These are phyloP conservation scores for Cydia fagiglandana DNA, from an alignment of 1,140 invertebrate genomes.

Conservation along the genomic window DNA sequence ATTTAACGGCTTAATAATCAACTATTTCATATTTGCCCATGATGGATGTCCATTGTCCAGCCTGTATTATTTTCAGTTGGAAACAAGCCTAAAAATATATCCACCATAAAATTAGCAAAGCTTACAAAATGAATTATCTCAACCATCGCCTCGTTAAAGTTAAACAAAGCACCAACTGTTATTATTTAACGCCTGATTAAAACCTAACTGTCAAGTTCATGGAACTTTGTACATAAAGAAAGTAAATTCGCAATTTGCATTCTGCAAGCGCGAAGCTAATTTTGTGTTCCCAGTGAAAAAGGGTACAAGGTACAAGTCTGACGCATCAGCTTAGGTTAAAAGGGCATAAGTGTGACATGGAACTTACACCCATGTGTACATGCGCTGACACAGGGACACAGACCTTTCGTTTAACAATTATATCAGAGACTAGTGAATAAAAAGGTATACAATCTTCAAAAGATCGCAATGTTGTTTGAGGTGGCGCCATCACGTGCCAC, in stretches of 20 bases:
- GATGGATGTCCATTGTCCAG: no score
- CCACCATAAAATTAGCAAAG: not conserved
- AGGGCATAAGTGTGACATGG: no score
- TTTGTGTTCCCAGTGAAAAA: not conserved
- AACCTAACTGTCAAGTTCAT: constrained; percentile 10
- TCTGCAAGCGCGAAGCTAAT: not conserved
- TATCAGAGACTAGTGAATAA: not conserved
- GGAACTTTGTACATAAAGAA: not conserved
- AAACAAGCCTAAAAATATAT: not conserved
- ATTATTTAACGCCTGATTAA: constrained; percentile 11
- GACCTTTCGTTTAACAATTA: not conserved
- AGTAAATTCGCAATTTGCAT: constrained; percentile 12
- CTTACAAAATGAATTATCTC: not conserved
- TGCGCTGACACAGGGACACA: no score
- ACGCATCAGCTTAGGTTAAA: no score
- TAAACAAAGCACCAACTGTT: not conserved
- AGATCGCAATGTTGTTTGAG: no score
- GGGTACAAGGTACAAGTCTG: no score
- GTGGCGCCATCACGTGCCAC: no score
- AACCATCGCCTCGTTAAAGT: not conserved
- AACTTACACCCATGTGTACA: no score
- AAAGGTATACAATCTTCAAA: not conserved
- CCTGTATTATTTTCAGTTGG: no score
- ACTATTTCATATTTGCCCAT: no score
- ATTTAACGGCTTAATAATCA: no score